Percentiles rank a stretch among this genome's conserved stretches.
phyloP scores from a whole-genome alignment of 2,888 invertebrate genomes.

The Smittia sp. region DNA sequence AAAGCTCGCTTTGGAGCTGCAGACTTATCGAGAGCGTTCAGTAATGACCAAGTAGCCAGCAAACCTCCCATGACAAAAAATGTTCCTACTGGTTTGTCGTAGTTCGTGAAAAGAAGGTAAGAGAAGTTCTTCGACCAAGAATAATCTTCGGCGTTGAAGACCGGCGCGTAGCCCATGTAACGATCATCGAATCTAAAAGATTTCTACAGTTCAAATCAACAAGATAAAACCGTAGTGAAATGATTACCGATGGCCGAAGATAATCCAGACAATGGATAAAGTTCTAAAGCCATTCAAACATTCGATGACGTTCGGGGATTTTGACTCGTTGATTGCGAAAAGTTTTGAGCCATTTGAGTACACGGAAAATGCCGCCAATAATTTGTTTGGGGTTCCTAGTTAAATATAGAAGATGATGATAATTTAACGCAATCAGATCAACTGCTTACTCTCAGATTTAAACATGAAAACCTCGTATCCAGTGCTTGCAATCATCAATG shows the following conservation, averaged over 20 bases:
- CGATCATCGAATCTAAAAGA: background rate
- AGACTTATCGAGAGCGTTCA: conserved; percentile 21
- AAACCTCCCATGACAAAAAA: conserved; percentile 64
- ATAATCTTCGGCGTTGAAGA: background rate
- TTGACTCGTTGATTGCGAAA: conserved; percentile 19
- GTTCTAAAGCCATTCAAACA: conserved; percentile 37
- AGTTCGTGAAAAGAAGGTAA: background rate
- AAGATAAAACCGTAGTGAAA: background rate
- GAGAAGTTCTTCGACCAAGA: no score
- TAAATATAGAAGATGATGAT: background rate
- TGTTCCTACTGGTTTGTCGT: conserved; percentile 56
- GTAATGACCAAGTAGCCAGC: conserved; percentile 54
- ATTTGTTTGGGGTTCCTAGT: background rate
- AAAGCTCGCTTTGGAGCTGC: background rate
- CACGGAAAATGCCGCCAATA: conserved; percentile 42
- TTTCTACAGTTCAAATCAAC: background rate
- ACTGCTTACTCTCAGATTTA: background rate
- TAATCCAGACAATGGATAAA: conserved; percentile 42
- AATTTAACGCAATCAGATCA: no score
- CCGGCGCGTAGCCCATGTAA: background rate
- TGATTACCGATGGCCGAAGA: conserved; percentile 41
- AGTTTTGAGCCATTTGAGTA: conserved; percentile 42
- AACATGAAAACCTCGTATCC: conserved; percentile 43
- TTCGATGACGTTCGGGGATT: conserved; percentile 27
- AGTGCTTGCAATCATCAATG: conserved; percentile 44